Conservation (phyloP, 92 coral and sea anemone species). For the Umimayanthus kanabou region DNA sequence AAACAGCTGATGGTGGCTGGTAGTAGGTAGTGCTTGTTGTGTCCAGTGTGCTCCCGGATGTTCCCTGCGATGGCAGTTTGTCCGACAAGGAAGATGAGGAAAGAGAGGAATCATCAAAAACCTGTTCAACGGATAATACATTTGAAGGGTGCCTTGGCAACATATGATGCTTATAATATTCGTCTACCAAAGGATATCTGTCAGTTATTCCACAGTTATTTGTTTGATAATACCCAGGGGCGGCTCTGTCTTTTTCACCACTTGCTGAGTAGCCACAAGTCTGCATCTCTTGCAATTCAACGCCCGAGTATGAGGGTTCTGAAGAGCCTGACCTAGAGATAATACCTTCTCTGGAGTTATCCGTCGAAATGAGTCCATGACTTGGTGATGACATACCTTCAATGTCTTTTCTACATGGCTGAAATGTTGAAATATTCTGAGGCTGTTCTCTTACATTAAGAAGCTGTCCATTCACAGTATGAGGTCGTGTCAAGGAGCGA, state of each 20-base stretch:
- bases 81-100: background rate
- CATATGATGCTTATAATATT: background rate
- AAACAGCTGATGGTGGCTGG: background rate
- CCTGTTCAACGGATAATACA: slow-evolving; percentile 15
- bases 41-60: slow-evolving; percentile 4
- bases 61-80: background rate
- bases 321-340: background rate
- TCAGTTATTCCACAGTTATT: background rate
- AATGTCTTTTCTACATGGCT: background rate
- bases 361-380: background rate
- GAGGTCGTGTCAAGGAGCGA: background rate
- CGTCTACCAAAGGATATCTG: slow-evolving; percentile 3
- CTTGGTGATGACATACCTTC: background rate
- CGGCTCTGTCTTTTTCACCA: background rate
- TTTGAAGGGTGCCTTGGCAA: background rate
- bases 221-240: background rate
- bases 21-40: background rate
- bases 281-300: background rate
- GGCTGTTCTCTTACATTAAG: background rate
- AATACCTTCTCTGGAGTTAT: background rate
- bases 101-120: background rate
- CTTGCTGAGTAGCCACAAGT: slow-evolving; percentile 4
- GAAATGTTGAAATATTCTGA: background rate
- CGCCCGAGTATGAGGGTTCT: slow-evolving; percentile 7
- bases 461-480: background rate